phyloP scores from a whole-genome alignment of 2,888 invertebrate genomes.

The Flexamia atlantica region DNA sequence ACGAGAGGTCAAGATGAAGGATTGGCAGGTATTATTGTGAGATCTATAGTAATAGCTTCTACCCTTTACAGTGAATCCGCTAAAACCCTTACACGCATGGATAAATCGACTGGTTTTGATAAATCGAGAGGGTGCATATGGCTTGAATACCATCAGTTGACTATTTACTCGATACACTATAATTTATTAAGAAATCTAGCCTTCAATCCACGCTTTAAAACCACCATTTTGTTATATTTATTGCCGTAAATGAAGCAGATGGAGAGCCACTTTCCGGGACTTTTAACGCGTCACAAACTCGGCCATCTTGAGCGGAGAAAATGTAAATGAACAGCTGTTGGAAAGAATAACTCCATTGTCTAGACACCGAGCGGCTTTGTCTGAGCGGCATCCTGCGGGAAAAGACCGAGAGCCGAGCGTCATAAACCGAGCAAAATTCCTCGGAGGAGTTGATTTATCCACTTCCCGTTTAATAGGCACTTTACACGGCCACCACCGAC shows the following conservation, averaged over 20 bases:
- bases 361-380: constrained; percentile 19
- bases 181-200: too few species aligned
- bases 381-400: not conserved
- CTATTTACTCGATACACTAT: too few species aligned
- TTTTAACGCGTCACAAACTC: constrained; percentile 14
- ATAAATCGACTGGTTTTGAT: too few species aligned
- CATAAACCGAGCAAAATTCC: constrained; percentile 42
- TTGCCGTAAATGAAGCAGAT: not conserved
- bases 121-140: too few species aligned
- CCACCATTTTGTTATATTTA: not conserved
- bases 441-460: constrained; percentile 62
- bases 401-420: constrained; percentile 27
- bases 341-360: constrained; percentile 2
- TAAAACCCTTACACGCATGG: too few species aligned
- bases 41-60: too few species aligned
- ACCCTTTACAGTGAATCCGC: too few species aligned
- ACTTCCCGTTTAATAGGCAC: constrained; percentile 63
- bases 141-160: too few species aligned
- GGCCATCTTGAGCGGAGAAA: constrained; percentile 28
- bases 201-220: too few species aligned
- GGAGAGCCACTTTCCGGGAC: not conserved
- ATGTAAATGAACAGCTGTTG: constrained; percentile 48
- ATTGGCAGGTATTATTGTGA: too few species aligned
- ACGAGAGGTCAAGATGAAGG: too few species aligned
- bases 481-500: constrained; percentile 64